phyloP scores from a whole-genome alignment of 1,140 invertebrate genomes.

The Theocolax elegans region DNA sequence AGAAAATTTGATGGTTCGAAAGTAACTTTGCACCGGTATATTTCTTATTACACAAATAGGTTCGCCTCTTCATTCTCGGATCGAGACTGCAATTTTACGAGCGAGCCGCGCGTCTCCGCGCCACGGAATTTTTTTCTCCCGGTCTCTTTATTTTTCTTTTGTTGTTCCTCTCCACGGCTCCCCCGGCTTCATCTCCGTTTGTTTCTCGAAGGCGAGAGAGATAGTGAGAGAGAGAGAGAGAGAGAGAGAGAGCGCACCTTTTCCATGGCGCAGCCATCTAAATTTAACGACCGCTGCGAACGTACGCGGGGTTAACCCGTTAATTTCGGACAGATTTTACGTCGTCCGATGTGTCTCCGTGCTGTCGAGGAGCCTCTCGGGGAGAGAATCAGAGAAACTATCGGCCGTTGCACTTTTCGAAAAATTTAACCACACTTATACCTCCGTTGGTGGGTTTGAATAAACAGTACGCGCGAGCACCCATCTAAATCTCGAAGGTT shows the following conservation, averaged over 20 bases:
- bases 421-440: background rate
- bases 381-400: constrained; percentile 36
- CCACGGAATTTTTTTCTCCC: constrained; percentile 22
- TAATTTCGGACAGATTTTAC: constrained; percentile 57
- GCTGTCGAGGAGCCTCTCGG: constrained; percentile 30
- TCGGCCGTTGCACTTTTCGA: constrained; percentile 48
- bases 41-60: constrained; percentile 16
- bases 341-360: constrained; percentile 54
- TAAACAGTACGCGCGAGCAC: no score
- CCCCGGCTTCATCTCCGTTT: background rate
- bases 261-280: constrained; percentile 53
- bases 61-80: constrained; percentile 24
- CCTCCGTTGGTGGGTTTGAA: no score
- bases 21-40: constrained; percentile 38
- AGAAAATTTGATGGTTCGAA: constrained; percentile 35
- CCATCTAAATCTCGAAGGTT: no score
- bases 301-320: constrained; percentile 55
- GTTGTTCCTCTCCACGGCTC: background rate
- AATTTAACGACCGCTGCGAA: constrained; percentile 56
- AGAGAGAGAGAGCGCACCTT: constrained; percentile 27
- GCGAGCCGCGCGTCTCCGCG: constrained; percentile 8
- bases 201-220: constrained; percentile 25
- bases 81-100: constrained; percentile 36
- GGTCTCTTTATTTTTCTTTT: constrained; percentile 8
- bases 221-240: background rate